These are phyloP conservation scores for Pseudomugil tenellus DNA, from an alignment of 2,797 vertebrate genomes.

Conservation along the genomic window DNA sequence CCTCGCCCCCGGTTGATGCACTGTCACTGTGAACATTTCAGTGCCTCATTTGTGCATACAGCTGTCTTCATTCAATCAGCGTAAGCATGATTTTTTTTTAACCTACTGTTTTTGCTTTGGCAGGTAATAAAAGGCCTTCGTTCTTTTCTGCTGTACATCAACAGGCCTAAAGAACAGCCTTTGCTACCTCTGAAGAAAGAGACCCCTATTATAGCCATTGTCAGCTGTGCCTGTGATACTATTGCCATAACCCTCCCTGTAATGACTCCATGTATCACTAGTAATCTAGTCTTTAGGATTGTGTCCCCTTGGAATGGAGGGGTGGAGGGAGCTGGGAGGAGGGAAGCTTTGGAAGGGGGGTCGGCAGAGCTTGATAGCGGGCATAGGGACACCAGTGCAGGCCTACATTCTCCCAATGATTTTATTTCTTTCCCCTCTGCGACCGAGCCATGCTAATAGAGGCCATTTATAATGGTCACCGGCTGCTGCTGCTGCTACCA, in stretches of 20 bases:
- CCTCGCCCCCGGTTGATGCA: too few relatives aligned
- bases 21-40: slow-evolving; percentile 42
- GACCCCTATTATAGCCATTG: slow-evolving; percentile 74
- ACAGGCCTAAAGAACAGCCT: slow-evolving; percentile 59
- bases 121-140: slow-evolving; percentile 63
- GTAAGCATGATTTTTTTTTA: too few relatives aligned
- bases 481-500: slow-evolving; percentile 72
- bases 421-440: slow-evolving; percentile 83
- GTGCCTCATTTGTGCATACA: slow-evolving; percentile 38
- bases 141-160: slow-evolving; percentile 60
- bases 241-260: slow-evolving; percentile 77
- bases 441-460: slow-evolving; percentile 86
- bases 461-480: slow-evolving; percentile 86
- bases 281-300: slow-evolving; percentile 84
- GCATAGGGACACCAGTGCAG: slow-evolving; percentile 64
- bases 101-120: slow-evolving; percentile 38
- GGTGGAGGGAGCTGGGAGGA: slow-evolving; percentile 38
- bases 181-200: slow-evolving; percentile 66
- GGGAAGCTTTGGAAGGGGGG: slow-evolving; percentile 54
- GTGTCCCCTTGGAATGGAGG: slow-evolving; percentile 71
- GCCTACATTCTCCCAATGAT: slow-evolving; percentile 80
- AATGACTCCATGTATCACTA: slow-evolving; percentile 83
- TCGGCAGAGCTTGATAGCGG: slow-evolving; percentile 65
- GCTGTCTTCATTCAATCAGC: slow-evolving; percentile 51
- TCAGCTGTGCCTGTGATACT: slow-evolving; percentile 74